A percentile compares a stretch with the other conserved stretches of the same genome.
Conservation (phyloP, 2,888 invertebrate species). For the Callosobruchus maculatus region DNA sequence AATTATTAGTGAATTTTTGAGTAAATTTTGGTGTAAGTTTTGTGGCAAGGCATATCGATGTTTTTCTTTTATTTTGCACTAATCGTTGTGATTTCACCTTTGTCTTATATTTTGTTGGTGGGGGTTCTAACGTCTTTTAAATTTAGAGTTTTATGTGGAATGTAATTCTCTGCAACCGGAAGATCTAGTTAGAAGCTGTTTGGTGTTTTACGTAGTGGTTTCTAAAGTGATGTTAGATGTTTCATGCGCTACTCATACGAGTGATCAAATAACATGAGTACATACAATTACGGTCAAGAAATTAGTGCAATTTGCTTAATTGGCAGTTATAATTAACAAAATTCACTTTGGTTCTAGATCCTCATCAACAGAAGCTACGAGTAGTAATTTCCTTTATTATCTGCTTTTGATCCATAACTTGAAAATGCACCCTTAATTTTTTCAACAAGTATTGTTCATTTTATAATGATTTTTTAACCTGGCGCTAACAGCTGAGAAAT, state of each 20-base stretch:
- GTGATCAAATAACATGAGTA: neutral
- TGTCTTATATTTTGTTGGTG: conserved; percentile 16
- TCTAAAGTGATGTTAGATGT: conserved; percentile 1
- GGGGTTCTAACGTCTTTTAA: neutral
- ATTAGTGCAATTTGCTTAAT: neutral
- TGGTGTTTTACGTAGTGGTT: conserved; percentile 22
- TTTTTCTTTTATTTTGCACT: conserved; percentile 41
- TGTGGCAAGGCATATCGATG: conserved; percentile 22
- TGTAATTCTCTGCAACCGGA: conserved; percentile 26
- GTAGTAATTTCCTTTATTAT: no score
- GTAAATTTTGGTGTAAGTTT: conserved; percentile 44
- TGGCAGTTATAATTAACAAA: no score
- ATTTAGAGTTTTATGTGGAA: conserved; percentile 21
- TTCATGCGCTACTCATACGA: neutral
- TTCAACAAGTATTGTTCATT: no score
- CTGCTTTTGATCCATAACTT: no score
- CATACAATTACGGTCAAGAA: neutral
- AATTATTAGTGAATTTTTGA: conserved; percentile 43
- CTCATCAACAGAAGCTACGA: no score
- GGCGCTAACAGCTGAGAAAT: no score
- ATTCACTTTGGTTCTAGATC: no score
- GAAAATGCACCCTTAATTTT: no score
- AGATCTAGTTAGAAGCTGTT: conserved; percentile 24
- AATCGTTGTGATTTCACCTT: conserved; percentile 39
- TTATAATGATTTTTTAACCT: no score